These are phyloP conservation scores for Pontoporia blainvillei DNA, from an alignment of 2,113 vertebrate species.

Conservation along the genomic window DNA sequence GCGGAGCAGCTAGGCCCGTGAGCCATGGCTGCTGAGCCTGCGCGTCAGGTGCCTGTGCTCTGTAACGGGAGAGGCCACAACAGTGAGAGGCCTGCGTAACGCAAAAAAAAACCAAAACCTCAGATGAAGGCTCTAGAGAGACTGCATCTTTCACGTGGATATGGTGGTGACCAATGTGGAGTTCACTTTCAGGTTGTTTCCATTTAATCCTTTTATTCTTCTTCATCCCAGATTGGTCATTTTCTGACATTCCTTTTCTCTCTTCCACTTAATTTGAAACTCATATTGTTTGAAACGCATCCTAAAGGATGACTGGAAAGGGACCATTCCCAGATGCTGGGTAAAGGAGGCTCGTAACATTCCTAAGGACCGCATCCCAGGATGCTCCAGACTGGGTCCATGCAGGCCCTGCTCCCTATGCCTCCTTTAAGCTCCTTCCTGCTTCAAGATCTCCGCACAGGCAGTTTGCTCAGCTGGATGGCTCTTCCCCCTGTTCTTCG, in stretches of 20 bases:
- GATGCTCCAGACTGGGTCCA: background rate
- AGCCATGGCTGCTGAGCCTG: too few species aligned
- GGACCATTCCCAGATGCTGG: background rate
- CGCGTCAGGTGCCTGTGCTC: too few species aligned
- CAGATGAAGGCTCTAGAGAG: background rate
- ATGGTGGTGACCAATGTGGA: background rate
- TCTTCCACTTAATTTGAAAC: background rate
- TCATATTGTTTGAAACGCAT: background rate
- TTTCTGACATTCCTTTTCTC: background rate
- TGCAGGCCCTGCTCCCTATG: background rate
- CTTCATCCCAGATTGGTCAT: background rate
- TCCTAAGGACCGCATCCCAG: background rate
- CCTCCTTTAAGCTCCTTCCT: background rate
- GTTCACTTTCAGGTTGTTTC: background rate
- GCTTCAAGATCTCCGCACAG: background rate
- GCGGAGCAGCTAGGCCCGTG: too few species aligned
- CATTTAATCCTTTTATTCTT: background rate
- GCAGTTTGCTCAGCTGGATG: background rate
- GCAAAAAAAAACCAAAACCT: background rate
- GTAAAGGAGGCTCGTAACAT: background rate
- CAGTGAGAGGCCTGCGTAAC: too few species aligned
- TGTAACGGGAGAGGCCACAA: too few species aligned
- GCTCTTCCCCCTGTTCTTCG: background rate
- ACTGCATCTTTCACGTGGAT: background rate
- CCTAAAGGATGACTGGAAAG: background rate